Conservation (phyloP, 1,140 invertebrate genomes). For the Nephila pilipes region DNA sequence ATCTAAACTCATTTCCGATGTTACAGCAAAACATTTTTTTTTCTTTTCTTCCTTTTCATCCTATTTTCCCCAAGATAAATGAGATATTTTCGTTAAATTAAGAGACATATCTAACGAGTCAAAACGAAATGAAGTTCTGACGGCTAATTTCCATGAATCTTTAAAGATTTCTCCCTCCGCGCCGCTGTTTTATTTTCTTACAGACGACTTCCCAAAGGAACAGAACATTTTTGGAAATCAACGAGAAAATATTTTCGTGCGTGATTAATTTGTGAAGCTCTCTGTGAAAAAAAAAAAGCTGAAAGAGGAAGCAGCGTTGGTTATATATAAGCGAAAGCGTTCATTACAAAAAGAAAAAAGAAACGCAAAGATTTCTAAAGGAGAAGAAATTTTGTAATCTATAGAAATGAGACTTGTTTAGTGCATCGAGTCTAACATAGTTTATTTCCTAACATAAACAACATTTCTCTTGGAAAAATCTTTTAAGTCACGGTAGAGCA, state of each 20-base stretch:
- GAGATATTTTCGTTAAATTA: slow-evolving; percentile 36
- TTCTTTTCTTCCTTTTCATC: background rate
- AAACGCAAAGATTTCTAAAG: background rate
- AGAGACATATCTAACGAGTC: slow-evolving; percentile 10
- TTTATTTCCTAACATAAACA: slow-evolving; percentile 7
- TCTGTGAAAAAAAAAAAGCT: no score
- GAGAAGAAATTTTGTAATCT: background rate
- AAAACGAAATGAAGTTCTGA: slow-evolving; percentile 2
- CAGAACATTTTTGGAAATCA: background rate
- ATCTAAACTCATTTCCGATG: background rate
- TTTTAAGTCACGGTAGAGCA: background rate
- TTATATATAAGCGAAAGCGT: background rate
- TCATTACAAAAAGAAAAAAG: background rate
- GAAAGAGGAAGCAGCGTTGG: background rate
- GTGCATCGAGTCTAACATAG: background rate
- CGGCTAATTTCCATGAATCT: slow-evolving; percentile 35
- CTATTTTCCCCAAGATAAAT: background rate
- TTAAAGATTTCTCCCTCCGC: background rate
- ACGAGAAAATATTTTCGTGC: background rate
- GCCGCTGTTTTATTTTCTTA: background rate
- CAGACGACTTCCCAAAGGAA: background rate
- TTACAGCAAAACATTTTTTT: background rate
- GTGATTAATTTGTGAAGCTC: slow-evolving; percentile 5
- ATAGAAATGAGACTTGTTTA: background rate
- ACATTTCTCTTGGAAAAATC: background rate